Base-by-base conservation (phyloP, 2,888 invertebrate species). In the Cerceris rybyensis region DNA sequence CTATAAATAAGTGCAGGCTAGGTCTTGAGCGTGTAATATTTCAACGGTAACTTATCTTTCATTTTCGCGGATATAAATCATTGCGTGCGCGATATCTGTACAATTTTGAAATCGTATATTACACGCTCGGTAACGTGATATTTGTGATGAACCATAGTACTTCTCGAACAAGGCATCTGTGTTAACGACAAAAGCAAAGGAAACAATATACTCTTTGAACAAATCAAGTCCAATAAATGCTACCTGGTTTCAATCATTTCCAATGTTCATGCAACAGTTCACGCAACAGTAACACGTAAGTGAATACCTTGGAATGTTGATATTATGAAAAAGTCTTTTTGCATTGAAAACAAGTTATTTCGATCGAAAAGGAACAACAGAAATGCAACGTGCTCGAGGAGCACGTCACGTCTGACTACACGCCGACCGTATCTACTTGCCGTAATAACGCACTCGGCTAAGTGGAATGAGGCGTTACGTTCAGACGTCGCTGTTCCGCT, bases 401-500 rank as follows among this genome's bases (percentile, higher is more conserved):
- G 65, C 59, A 61, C 75, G 79, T 66, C 66, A 58, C 54, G 80
- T 81, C 79, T 80, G 84, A 70, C 75, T 74, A 66, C 82, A 63
- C 75, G 39, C 70, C 28, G 75, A 16, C 70, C 54, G 70, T 79
- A 86, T 86, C 86, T 84, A 82, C 86, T 82, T 65, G 81, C 80
- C 77, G 84, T 85, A 79, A 82, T 81, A 80, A 84, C 82, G 75
- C 77, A 81, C 68, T 74, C 75, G 66, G 73, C 82, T 80, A 86
- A 85, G 84, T 85, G 82, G 86, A 85, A 85, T 84, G 84, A 77
- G 79, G 79, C 84, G 78, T 86, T 86, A 78, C 75, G 75, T 65
- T 86, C 80, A 85, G 82, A 83, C 85, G 70, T 80, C 73, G 76
- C 70, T 77, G 85, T 79, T 86, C 86, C 82, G 80, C 75, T 85